Conservation (phyloP, 2,888 invertebrate genomes). For the Bhutanitis thaidina region DNA sequence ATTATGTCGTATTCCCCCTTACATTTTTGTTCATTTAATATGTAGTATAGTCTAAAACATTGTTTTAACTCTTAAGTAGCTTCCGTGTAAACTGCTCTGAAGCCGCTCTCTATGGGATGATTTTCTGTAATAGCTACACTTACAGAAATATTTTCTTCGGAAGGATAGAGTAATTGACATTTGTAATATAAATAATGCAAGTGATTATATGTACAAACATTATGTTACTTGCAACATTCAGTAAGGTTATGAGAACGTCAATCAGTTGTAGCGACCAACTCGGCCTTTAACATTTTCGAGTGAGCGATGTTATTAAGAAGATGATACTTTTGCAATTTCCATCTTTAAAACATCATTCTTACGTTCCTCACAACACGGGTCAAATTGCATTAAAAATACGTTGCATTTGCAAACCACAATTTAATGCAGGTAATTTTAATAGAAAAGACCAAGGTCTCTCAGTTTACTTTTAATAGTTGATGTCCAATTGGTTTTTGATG, state of each 20-base stretch:
- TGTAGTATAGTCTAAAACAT: no score
- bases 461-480: conserved; percentile 57
- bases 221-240: conserved; percentile 31
- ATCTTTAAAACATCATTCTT: conserved; percentile 35
- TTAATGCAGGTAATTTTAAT: conserved; percentile 48
- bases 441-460: conserved; percentile 67
- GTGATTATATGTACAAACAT: conserved; percentile 18
- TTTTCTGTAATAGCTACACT: no score
- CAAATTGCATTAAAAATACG: conserved; percentile 24
- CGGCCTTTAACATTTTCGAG: conserved; percentile 59
- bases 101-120: no score
- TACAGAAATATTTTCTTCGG: no score
- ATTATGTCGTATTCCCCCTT: no score
- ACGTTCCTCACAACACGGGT: conserved; percentile 37
- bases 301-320: conserved; percentile 45
- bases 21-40: no score
- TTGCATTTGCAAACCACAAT: conserved; percentile 39
- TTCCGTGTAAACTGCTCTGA: no score
- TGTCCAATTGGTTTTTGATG: conserved; percentile 66
- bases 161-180: no score
- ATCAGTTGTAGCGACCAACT: conserved; percentile 41
- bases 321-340: conserved; percentile 40
- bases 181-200: conserved; percentile 6
- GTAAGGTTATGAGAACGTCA: conserved; percentile 64
- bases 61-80: no score